Evolutionary conservation across 1,140 invertebrate genomes (phyloP).

Genomic region (Amphibalanus amphitrite): DNA sequence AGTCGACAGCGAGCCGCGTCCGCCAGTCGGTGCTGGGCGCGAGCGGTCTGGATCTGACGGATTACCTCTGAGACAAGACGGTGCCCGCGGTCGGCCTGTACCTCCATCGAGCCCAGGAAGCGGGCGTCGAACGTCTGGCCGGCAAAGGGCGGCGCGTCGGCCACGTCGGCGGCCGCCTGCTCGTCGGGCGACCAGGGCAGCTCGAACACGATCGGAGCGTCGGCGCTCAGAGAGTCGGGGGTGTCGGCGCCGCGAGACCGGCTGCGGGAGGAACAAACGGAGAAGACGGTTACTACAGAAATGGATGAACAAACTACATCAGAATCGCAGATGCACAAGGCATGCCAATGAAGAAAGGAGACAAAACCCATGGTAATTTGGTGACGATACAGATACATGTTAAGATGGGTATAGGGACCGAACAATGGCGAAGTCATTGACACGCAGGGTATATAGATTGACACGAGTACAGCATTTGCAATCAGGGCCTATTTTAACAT

Average conservation of each 20-base stretch:
- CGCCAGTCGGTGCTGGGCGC: not conserved
- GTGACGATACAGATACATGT: too few species aligned
- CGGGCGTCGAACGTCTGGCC: slow-evolving; percentile 6
- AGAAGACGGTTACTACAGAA: too few species aligned
- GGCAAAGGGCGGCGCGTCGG: not conserved
- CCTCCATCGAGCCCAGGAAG: slow-evolving; percentile 15
- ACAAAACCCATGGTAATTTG: too few species aligned
- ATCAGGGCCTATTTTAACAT: too few species aligned
- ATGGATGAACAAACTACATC: too few species aligned
- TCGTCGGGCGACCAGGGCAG: not conserved
- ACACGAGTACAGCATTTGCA: too few species aligned
- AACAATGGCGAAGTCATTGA: too few species aligned
- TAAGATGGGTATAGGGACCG: too few species aligned
- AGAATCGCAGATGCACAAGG: too few species aligned
- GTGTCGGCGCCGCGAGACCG: not conserved
- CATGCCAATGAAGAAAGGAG: too few species aligned
- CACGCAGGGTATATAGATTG: too few species aligned
- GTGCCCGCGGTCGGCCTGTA: slow-evolving; percentile 9
- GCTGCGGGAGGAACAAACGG: not conserved
- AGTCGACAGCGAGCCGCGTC: not conserved
- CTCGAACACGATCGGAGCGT: not conserved
- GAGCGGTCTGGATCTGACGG: not conserved
- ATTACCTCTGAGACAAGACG: slow-evolving; percentile 2
- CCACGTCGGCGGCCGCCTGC: not conserved
- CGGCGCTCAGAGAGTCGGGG: not conserved